Conservation (phyloP, 2,888 invertebrate species). For the Didymodactylos carnosus region DNA sequence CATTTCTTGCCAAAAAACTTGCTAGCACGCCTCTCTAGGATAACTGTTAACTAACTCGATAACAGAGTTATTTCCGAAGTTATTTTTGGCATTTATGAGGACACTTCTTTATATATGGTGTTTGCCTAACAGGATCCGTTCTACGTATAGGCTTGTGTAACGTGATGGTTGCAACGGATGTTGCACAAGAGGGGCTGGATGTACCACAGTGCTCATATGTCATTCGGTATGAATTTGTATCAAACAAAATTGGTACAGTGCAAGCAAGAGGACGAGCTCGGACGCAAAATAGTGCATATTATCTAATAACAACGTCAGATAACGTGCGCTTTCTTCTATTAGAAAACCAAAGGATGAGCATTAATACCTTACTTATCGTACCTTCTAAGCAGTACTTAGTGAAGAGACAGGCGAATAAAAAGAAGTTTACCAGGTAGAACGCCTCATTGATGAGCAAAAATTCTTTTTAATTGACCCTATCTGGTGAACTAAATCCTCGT, state of each 20-base stretch:
- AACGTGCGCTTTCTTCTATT: background rate
- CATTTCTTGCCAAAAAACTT: too few species aligned
- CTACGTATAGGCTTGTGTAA: conserved; percentile 6
- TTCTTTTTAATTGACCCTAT: background rate
- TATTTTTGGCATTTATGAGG: too few species aligned
- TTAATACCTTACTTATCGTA: background rate
- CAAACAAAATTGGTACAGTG: conserved; percentile 16
- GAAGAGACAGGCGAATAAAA: too few species aligned
- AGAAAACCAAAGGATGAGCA: background rate
- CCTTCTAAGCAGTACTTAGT: too few species aligned
- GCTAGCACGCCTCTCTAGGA: too few species aligned
- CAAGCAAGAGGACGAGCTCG: conserved; percentile 15
- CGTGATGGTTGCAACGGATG: conserved; percentile 17
- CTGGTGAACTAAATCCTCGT: too few species aligned
- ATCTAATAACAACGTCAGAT: background rate
- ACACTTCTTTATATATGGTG: too few species aligned
- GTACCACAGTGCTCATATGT: conserved; percentile 17
- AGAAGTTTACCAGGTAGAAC: background rate
- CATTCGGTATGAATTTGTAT: conserved; percentile 17
- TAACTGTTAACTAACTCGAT: too few species aligned
- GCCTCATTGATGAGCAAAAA: background rate
- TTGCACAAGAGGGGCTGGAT: conserved; percentile 18
- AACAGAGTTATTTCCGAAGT: too few species aligned
- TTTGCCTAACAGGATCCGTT: too few species aligned
- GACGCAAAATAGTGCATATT: conserved; percentile 11